Base-by-base conservation (phyloP, 2,888 invertebrate genomes). In the Buathra laborator region DNA sequence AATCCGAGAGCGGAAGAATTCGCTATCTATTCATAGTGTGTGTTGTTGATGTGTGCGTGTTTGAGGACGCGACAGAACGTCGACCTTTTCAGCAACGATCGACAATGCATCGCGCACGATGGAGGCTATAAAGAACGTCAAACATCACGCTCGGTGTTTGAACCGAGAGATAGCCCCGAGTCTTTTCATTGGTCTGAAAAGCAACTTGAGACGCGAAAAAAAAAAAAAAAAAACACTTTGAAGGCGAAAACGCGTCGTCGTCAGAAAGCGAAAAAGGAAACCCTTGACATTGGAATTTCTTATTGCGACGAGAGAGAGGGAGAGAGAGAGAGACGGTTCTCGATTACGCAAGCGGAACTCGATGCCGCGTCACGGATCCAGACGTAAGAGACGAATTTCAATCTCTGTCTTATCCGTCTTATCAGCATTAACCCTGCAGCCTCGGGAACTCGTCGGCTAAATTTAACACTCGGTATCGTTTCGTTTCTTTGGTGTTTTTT, bases 221-320 rank as follows among this genome's bases (percentile, higher is more conserved):
- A 19, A 24, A 56, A 19, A 51, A 51, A 16, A 51, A 51, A 51
- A 51, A 51, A 16, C n/a, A 16, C n/a, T 16, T 51, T 37, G 7
- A 37, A 5, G 37, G 37, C 37, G 9, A 37, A 37, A 37, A 37
- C 37, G 37, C 5, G 9, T 29, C 19, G 53, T n/a, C 19, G n/a
- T 37, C 10, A n/a, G 46, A 48, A 14, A 64, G 19, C 64, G 48
- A 67, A 53, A 76, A 76, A 56, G 24, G 24, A 76, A 75, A 24
- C 44, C 76, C 76, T 67, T 76, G 76, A 76, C 76, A 76, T 67
- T 76, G 76, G 37, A 67, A 76, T 76, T 56, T 67, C 53, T 76
- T 67, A 76, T 76, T 67, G 24, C 51, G 6, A 68, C 4, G 9
- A 7, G 46, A 48, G 46, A 48, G n/a, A 14, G 46, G 3, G 46